phyloP scores from a whole-genome alignment of 2,797 vertebrate genomes.

The Buceros bicornis region DNA sequence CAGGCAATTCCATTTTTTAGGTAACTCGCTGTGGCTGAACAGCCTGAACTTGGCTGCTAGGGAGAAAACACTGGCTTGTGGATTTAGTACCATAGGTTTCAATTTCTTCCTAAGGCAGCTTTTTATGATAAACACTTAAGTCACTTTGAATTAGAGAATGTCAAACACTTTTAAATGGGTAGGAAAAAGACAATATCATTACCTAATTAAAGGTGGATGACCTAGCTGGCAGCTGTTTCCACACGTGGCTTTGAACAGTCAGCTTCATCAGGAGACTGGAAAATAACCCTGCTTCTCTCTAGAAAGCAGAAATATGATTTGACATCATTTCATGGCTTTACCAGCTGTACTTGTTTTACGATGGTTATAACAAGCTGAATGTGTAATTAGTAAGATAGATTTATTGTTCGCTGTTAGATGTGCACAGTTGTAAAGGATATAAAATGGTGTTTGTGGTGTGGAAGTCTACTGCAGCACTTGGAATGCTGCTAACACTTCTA shows the following conservation, averaged over 20 bases:
- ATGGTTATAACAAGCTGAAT: slow-evolving; percentile 76
- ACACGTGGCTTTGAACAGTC: slow-evolving; percentile 53
- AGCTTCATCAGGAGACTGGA: slow-evolving; percentile 70
- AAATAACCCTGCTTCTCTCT: slow-evolving; percentile 74
- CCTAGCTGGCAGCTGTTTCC: slow-evolving; percentile 68
- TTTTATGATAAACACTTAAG: slow-evolving; percentile 56
- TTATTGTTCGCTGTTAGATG: slow-evolving; percentile 77
- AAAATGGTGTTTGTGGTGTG: slow-evolving; percentile 79
- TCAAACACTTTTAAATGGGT: slow-evolving; percentile 39
- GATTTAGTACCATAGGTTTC: neutral
- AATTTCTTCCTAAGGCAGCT: slow-evolving; percentile 13
- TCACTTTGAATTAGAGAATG: slow-evolving; percentile 51
- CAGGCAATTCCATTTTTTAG: neutral
- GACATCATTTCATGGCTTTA: slow-evolving; percentile 82
- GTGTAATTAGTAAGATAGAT: slow-evolving; percentile 82
- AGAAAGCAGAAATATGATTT: slow-evolving; percentile 78
- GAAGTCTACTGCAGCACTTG: slow-evolving; percentile 73
- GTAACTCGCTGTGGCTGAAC: neutral
- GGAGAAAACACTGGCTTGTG: neutral
- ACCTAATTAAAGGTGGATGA: slow-evolving; percentile 59
- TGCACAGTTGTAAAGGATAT: slow-evolving; percentile 68
- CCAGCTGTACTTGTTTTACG: slow-evolving; percentile 80
- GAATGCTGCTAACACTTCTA: slow-evolving; percentile 74
- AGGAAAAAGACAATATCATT: slow-evolving; percentile 38
- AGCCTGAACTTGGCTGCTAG: neutral